Evolutionary conservation across 2,888 invertebrate species (phyloP), one percentile per base, ranked within the genome.

Genomic region (Hydriomena furcata): DNA sequence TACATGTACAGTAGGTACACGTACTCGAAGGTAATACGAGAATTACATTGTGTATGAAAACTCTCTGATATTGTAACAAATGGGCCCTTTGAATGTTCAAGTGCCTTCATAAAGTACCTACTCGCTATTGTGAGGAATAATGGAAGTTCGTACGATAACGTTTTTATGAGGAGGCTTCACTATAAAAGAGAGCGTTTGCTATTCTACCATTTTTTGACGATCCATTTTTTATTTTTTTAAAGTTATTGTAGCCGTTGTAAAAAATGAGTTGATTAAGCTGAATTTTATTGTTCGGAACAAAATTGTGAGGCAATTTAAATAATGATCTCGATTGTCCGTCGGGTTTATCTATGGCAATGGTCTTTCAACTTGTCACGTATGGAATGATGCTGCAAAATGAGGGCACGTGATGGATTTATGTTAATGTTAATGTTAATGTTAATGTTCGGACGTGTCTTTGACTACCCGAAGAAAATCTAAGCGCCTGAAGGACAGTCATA

Each of bases 81-180:
- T 25, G 42, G 36, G 28, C 21, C 35, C 49, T 46, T 44, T 43
- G 52, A 43, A 45, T 30, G 45, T 36, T 37, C 46, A 46, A 49
- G 43, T 43, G 43, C 46, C 35, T 38, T 12, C 43, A 47, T 52
- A 46, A 56, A 47, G 43, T 42, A 42, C n/a, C n/a, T n/a, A n/a
- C n/a, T n/a, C 44, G 44, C 52, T 34, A 42, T 52, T 52, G 48
- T 45, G 32, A 23, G 10, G 36, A 37, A 52, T 55, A 48, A 55
- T 48, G 36, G 36, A 47, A 51, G 40, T 55, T 55, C 36, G 47
- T 55, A 36, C 48, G 51, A 48, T 48, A 55, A 43, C 47, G 38
- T 43, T 50, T 50, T 54, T 51, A 51, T 47, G 46, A 43, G 46
- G 12, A 38, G 42, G 30, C 30, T 48, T 52, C 40, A 52, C 46